These are phyloP conservation scores for Epirrhoe alternata DNA, from an alignment of 2,888 invertebrate species.

Conservation along the genomic window DNA sequence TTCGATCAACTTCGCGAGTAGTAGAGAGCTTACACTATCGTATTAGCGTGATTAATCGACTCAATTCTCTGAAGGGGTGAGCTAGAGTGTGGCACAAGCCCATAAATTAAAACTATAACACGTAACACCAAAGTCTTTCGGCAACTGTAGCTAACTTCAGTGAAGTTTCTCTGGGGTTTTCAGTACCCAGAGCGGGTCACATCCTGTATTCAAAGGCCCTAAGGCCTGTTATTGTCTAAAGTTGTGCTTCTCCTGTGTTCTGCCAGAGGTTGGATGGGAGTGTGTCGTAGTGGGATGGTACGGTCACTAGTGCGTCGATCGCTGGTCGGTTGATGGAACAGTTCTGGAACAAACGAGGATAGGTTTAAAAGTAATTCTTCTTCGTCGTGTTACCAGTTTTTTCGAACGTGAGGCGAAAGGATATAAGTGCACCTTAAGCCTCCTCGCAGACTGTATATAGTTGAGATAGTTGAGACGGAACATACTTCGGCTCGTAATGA, in stretches of 20 bases:
- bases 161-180: constrained; percentile 69
- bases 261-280: constrained; percentile 82
- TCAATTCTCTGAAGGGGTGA: too few relatives aligned
- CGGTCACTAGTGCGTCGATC: constrained; percentile 90
- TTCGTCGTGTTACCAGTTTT: neutral
- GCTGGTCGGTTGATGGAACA: constrained; percentile 88
- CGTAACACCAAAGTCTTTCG: constrained; percentile 57
- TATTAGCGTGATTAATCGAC: too few relatives aligned
- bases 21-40: too few relatives aligned
- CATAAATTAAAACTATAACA: constrained; percentile 15
- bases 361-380: neutral
- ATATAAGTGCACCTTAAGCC: too few relatives aligned
- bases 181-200: constrained; percentile 67
- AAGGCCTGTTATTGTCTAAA: constrained; percentile 66
- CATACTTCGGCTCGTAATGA: too few relatives aligned
- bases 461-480: too few relatives aligned
- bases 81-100: neutral
- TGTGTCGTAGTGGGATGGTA: constrained; percentile 90
- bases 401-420: too few relatives aligned
- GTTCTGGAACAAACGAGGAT: constrained; percentile 79
- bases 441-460: too few relatives aligned
- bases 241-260: constrained; percentile 71
- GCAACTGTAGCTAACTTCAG: constrained; percentile 50
- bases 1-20: too few relatives aligned
- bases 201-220: constrained; percentile 39